These are phyloP conservation scores for Thymelicus sylvestris DNA, from an alignment of 2,888 invertebrate species.

Conservation along the genomic window DNA sequence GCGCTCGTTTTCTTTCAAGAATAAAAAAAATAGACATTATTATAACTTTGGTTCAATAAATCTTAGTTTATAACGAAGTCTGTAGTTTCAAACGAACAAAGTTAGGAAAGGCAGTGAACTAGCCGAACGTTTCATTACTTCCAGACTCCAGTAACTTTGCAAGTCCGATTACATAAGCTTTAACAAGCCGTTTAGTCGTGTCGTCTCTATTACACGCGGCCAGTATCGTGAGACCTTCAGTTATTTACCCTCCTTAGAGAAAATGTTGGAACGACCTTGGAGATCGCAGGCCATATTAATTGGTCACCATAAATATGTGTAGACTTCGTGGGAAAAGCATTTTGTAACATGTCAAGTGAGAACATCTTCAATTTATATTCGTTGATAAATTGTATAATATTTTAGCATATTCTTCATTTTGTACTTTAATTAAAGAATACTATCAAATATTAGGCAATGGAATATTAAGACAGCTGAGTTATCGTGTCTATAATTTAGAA, in stretches of 20 bases:
- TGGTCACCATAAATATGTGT: constrained; percentile 33
- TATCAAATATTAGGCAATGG: too few relatives aligned
- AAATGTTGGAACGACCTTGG: constrained; percentile 28
- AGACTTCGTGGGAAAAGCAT: constrained; percentile 34
- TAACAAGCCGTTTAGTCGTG: constrained; percentile 63
- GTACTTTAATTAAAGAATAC: too few relatives aligned
- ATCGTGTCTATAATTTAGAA: too few relatives aligned
- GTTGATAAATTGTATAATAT: background rate
- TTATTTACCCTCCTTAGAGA: constrained; percentile 28
- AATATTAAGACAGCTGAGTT: too few relatives aligned
- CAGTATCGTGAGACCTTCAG: constrained; percentile 34
- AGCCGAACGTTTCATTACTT: constrained; percentile 27
- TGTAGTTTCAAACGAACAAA: background rate
- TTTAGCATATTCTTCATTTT: background rate
- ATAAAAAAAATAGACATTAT: too few relatives aligned
- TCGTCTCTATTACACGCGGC: constrained; percentile 57
- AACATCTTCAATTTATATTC: constrained; percentile 24
- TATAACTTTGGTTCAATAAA: too few relatives aligned
- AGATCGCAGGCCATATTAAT: constrained; percentile 24
- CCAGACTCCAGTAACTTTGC: constrained; percentile 32
- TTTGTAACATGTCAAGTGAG: constrained; percentile 31
- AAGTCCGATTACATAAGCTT: constrained; percentile 62
- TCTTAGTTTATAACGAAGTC: too few relatives aligned
- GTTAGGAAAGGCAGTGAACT: constrained; percentile 18
- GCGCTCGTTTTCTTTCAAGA: too few relatives aligned